Evolutionary conservation across 2,113 vertebrate genomes (phyloP), one percentile per base, ranked within the genome.

Genomic region (Odobenus rosmarus): DNA sequence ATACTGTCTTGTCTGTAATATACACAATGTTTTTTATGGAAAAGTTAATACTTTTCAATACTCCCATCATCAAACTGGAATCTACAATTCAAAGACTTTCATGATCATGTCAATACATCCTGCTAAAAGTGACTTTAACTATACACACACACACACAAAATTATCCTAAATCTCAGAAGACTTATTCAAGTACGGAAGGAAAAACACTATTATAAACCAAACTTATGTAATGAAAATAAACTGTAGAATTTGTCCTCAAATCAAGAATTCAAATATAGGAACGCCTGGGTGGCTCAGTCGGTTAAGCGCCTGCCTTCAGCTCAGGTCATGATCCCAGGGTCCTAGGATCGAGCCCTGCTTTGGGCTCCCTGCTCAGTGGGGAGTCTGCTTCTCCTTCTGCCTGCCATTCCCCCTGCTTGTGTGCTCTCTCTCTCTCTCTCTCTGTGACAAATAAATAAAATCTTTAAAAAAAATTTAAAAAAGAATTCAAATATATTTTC

Each of bases 401-500:
- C 14, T 33, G 28, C 28, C 3, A 28, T 14, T 64, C 62, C 14
- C 14, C 62, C 28, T 64, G 62, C 62, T 64, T 64, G 62, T 16
- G 28, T 28, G 15, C 5, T 0, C 62, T 62, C 24, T 2, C 61
- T 26, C 59, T 39, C n/a, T 61, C 23, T 26, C 59, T 61, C 59
- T 5, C 61, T 62, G 4, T 64, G 28, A 67, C 6, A 67, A 67
- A 67, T 67, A 64, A 67, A 67, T 67, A 67, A 67, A 33, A 33
- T 67, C 62, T 7, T 33, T 64, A 16, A 67, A 67, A 64, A 64
- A 3, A 15, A 31, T 64, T 31, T 28, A 28, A 62, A 33, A 67
- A 95, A 87, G 36, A 90, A 94, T 92, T 90, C 33, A 82, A 93
- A 92, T 61, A 62, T 62, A 95, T 77, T 90, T 96, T 95, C 39